A percentile compares a stretch with the other conserved stretches of the same genome.
Evolutionary conservation across 2,888 invertebrate genomes (phyloP).

Genomic region (Mesorhabditis spiculigera): DNA sequence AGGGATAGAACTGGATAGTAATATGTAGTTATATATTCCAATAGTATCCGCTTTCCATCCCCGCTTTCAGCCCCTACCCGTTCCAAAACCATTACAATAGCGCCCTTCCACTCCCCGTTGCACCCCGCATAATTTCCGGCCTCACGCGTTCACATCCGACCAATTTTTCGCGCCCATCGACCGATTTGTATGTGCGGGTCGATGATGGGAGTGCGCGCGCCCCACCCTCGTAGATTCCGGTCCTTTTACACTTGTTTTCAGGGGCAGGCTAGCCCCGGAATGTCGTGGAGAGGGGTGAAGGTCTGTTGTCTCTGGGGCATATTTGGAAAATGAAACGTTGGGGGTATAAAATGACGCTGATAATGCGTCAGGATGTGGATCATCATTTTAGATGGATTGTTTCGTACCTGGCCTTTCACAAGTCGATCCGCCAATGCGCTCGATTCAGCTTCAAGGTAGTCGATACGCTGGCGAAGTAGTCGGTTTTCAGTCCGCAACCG

Average conservation of each 20-base stretch:
- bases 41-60: too few relatives aligned
- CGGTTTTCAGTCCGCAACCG: constrained; percentile 82
- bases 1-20: too few relatives aligned
- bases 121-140: too few relatives aligned
- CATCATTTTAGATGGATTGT: not conserved
- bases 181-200: too few relatives aligned
- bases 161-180: too few relatives aligned
- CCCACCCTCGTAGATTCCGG: not conserved
- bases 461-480: constrained; percentile 87
- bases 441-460: constrained; percentile 82
- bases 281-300: not conserved
- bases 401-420: constrained; percentile 53
- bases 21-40: too few relatives aligned
- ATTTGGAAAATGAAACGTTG: too few relatives aligned
- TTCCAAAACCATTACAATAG: too few relatives aligned
- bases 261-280: not conserved
- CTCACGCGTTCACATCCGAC: too few relatives aligned
- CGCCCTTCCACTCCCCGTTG: too few relatives aligned
- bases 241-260: constrained; percentile 5
- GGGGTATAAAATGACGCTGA: constrained; percentile 9
- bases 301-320: too few relatives aligned
- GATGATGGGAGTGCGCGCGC: not conserved
- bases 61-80: too few relatives aligned
- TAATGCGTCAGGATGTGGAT: not conserved
- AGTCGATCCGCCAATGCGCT: constrained; percentile 87